phyloP scores from a whole-genome alignment of 2,113 vertebrate genomes.

The Corapipo altera region DNA sequence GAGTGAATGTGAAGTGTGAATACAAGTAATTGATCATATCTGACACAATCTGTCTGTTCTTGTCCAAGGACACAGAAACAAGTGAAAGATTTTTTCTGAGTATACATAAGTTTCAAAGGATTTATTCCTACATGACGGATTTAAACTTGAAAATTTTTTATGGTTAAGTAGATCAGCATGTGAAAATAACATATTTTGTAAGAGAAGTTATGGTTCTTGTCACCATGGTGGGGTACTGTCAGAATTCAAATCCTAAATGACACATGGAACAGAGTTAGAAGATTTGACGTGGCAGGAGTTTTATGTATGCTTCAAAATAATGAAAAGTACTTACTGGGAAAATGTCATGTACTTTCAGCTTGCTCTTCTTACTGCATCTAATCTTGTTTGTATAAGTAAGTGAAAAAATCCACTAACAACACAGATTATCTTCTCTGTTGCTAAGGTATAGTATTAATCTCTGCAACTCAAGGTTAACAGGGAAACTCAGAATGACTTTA shows the following conservation, averaged over 20 bases:
- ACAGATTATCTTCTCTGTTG: neutral
- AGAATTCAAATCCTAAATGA: slow-evolving; percentile 7
- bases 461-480: neutral
- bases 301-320: slow-evolving; percentile 42
- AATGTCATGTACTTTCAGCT: slow-evolving; percentile 43
- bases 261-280: neutral
- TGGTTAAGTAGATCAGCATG: neutral
- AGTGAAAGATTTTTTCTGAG: neutral
- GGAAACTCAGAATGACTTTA: slow-evolving; percentile 40
- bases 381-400: slow-evolving; percentile 57
- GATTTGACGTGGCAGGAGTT: neutral
- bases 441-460: slow-evolving; percentile 47
- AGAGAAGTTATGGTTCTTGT: neutral
- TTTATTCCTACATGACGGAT: neutral
- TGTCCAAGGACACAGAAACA: neutral
- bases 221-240: neutral
- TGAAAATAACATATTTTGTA: neutral
- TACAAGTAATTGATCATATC: neutral
- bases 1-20: neutral
- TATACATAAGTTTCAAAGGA: neutral
- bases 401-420: slow-evolving; percentile 41
- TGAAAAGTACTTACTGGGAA: slow-evolving; percentile 62
- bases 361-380: slow-evolving; percentile 39
- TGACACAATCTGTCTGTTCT: neutral
- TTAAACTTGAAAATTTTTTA: neutral